Base-by-base conservation (phyloP, 2,797 vertebrate species). In the Phataginus tetradactyla region DNA sequence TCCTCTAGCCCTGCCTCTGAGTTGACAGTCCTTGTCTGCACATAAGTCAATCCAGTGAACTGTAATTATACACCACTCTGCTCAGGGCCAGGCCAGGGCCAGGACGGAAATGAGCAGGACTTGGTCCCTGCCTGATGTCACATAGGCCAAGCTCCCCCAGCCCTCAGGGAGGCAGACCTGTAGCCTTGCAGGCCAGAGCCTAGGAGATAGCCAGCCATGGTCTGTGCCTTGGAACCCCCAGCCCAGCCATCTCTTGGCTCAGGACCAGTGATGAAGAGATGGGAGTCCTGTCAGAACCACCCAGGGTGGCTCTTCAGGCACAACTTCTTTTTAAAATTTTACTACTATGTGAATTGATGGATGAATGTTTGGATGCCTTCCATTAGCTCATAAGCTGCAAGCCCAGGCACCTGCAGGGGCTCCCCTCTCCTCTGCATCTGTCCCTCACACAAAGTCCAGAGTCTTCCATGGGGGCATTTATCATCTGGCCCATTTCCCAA, bases 51-150 rank as follows among this genome's bases (percentile, higher is more conserved):
- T 45, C 57, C 68, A 18, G 6, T 29, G 7, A 4, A 17, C 7
- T 34, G 32, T 2, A 23, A n/a, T 18, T 1, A 0, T 3, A 10
- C 13, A 2, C 0, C 0, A 1, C 2, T 39, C 25, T 27, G 3
- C 8, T 32, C 53, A 5, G 49, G 27, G 25, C 59, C 27, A 0
- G 12, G n/a, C n/a, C 27, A 57, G 83, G 13, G 25, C 39, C 13
- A 18, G 34, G 63, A 32, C 0, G 1, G 27, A 3, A 1, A 5
- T 5, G 29, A 63, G 7, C 5, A 5, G 5, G 27, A 20, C 45
- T 1, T 15, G 45, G 29, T 4, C 23, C 32, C 64, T 49, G 39
- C 1, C 29, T 71, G 21, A 18, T 6, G 5, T 51, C 39, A 39
- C 20, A 12, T 13, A 20, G 3, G 5, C n/a, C 18, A 75, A 49